Conservation (phyloP, 2,888 invertebrate species). For the Tyria jacobaeae region DNA sequence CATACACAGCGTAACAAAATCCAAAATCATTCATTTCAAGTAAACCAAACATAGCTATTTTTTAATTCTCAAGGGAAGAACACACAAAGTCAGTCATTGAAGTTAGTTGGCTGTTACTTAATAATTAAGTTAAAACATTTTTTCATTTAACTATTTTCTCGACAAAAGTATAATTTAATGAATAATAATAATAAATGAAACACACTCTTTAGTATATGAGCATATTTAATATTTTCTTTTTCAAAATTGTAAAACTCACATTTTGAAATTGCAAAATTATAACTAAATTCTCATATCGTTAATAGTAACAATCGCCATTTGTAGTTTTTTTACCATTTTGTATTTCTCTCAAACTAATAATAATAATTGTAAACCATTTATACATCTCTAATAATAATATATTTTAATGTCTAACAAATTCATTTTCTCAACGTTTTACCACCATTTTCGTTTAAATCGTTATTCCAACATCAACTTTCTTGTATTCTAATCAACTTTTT, state of each 20-base stretch:
- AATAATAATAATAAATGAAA: too few species aligned
- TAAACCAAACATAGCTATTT: too few species aligned
- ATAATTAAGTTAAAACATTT: too few species aligned
- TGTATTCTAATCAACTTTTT: constrained; percentile 80
- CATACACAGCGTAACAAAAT: too few species aligned
- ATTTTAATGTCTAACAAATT: constrained; percentile 86
- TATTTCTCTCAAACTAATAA: constrained; percentile 83
- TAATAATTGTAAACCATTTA: constrained; percentile 85
- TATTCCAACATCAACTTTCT: constrained; percentile 81
- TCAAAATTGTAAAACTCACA: constrained; percentile 87
- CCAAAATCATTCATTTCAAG: too few species aligned
- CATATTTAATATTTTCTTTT: constrained; percentile 87
- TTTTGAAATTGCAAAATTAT: constrained; percentile 87
- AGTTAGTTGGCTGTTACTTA: too few species aligned
- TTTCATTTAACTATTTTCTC: too few species aligned
- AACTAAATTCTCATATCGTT: constrained; percentile 86
- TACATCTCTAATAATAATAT: constrained; percentile 86
- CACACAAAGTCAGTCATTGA: too few species aligned
- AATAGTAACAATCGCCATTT: constrained; percentile 86
- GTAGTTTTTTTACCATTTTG: constrained; percentile 71
- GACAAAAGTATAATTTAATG: too few species aligned
- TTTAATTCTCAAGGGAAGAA: too few species aligned
- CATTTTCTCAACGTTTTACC: constrained; percentile 82
- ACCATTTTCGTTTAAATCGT: constrained; percentile 74
- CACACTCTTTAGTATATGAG: constrained; percentile 77